Evolutionary conservation across 2,888 invertebrate species (phyloP).

Genomic region (Agrotis clavis): DNA sequence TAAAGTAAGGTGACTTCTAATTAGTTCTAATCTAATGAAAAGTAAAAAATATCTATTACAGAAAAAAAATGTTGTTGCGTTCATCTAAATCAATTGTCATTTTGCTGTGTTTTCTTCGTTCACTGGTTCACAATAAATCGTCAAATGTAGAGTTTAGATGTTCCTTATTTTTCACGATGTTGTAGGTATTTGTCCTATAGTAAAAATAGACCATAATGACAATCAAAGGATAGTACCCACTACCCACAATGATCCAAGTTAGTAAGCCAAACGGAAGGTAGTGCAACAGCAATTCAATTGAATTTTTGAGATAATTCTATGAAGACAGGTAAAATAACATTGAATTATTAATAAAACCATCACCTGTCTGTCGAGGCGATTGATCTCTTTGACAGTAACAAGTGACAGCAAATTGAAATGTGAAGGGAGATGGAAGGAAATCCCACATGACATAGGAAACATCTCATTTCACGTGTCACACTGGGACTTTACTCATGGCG

Average conservation of each 20-base stretch:
- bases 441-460: constrained; percentile 11
- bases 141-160: no score
- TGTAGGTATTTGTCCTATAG: no score
- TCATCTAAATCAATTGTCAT: no score
- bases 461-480: constrained; percentile 13
- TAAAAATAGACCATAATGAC: no score
- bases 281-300: not conserved
- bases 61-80: no score
- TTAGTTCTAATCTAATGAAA: no score
- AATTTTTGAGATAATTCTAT: not conserved
- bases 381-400: constrained; percentile 25
- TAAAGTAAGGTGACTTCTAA: no score
- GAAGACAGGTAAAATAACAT: constrained; percentile 7
- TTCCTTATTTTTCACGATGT: no score
- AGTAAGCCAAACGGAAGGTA: not conserved
- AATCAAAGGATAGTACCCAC: not conserved
- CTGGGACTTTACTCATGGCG: no score
- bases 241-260: not conserved
- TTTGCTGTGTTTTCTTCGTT: no score
- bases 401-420: constrained; percentile 42
- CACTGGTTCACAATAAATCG: no score
- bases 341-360: constrained; percentile 14
- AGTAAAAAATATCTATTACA: no score
- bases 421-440: constrained; percentile 12
- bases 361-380: not conserved